Evolutionary conservation across 2,888 invertebrate species (phyloP), one percentile per base, ranked within the genome.

Genomic region (Pteria penguin): DNA sequence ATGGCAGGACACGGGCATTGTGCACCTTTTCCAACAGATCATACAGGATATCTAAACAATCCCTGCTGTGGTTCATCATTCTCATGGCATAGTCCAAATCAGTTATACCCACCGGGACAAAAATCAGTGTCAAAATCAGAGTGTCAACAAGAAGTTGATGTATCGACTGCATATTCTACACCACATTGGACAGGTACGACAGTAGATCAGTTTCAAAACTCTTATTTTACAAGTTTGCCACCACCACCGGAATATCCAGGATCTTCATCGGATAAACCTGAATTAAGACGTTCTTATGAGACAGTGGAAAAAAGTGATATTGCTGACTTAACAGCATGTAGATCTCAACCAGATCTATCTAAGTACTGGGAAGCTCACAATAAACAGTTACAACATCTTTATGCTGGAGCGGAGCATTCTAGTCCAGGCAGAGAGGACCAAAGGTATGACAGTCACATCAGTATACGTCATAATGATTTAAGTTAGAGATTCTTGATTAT

Each of bases 301-400:
- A 78, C 84, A 45, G 70, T 87, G 52, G 86, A 86, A 22, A 84
- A 86, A 73, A 63, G 61, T 72, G 45, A 79, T 73, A 54, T 68
- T 52, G 69, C 78, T 0, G 84, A 85, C 33, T 78, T 85, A 27
- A 81, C 83, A 14, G 79, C 81, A 22, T 96, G 96, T 4, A 94
- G 96, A 86, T 96, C 96, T 0, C 96, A 97, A 90, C 97, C 97
- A 0, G 96, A 97, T 93, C 93, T 97, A 81, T 95, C 95, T 0
- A 95, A 95, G 92, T 88, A 94, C 55, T 92, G 80, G 72, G 83
- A 87, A 67, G 71, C 82, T 52, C 82, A 84, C 24, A 69, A 67
- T 52, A 81, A 79, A 68, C 75, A 18, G 27, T 18, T 31, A 24
- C 24, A 67, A 45, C 62, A 69, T 22, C 32, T 31, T 24, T 62